Evolutionary conservation across 2,797 vertebrate species (phyloP), one percentile per base, ranked within the genome.

Genomic region (Anguilla marmorata): DNA sequence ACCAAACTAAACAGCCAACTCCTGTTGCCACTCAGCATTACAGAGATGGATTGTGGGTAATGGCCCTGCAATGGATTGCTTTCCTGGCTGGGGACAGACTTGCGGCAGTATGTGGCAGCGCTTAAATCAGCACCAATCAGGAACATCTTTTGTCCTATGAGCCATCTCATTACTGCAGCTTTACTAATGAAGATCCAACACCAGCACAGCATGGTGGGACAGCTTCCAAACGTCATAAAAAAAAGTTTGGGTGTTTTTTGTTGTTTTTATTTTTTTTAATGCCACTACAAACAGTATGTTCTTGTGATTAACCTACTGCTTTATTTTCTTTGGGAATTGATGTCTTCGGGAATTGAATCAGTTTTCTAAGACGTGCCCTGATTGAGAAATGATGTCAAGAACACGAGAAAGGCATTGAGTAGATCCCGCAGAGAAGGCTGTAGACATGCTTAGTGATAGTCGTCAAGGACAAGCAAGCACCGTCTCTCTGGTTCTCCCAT

Each of bases 21-120:
- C 12, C 74, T 33, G 9, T 79, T 45, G 74, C 74, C 74, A 79
- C 74, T 79, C 74, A 79, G 33, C 5, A 79, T 79, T 79, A 79
- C 74, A 45, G 37, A 79, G 74, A 79, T 79, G 74, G 74, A 79
- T 79, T 79, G 74, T n/a, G 74, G 33, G 12, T 41, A 79, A 45
- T 41, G 74, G 33, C 74, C 74, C 74, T 37, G 72, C 72, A 14
- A 79, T 79, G 74, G 74, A 41, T 79, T 41, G 74, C 74, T 79
- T 72, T 45, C 33, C 37, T 41, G 74, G 33, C 33, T 79, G 37
- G 16, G 74, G 74, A 41, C 37, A 79, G 33, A 79, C 37, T 79
- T 79, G 33, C 9, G 24, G 63, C n/a, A 11, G 24, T 41, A 45
- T 33, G 74, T 14, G 5, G 33, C 37, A 79, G 16, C 5, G 33